Evolutionary conservation across 2,888 invertebrate species (phyloP).

Genomic region (Magallana nippona): DNA sequence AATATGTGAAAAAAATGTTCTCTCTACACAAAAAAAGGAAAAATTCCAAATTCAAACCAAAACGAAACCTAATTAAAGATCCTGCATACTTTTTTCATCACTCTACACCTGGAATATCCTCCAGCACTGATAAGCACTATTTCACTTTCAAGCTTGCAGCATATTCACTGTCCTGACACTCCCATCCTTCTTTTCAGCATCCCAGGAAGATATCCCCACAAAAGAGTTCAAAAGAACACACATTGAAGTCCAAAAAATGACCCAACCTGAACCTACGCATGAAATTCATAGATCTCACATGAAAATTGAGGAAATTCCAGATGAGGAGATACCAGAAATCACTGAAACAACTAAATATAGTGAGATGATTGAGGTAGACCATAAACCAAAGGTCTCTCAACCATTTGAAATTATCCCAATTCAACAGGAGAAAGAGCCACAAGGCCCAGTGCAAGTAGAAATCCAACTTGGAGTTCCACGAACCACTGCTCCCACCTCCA

Average conservation of each 20-base stretch:
- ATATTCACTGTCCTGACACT: constrained; percentile 36
- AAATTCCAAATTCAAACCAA: too few species aligned
- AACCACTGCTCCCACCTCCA: constrained; percentile 56
- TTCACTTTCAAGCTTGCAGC: constrained; percentile 26
- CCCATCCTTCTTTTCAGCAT: constrained; percentile 55
- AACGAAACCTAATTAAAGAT: too few species aligned
- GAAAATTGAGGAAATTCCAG: constrained; percentile 53
- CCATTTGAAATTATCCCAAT: constrained; percentile 39
- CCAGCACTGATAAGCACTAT: background rate
- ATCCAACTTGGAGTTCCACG: constrained; percentile 68
- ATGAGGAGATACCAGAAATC: constrained; percentile 53
- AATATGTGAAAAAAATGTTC: too few species aligned
- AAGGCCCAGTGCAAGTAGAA: constrained; percentile 58
- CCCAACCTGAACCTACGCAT: constrained; percentile 54
- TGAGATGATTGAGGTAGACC: constrained; percentile 60
- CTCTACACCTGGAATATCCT: background rate
- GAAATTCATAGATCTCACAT: constrained; percentile 58
- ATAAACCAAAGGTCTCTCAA: constrained; percentile 47
- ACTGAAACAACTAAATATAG: constrained; percentile 60
- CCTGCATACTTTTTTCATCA: too few species aligned
- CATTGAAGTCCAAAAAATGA: constrained; percentile 70
- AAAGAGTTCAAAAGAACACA: constrained; percentile 72
- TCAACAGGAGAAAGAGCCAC: constrained; percentile 33
- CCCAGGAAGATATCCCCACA: constrained; percentile 68
- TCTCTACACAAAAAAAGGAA: too few species aligned